These are phyloP conservation scores for Macrobrachium rosenbergii DNA, from an alignment of 1,140 invertebrate genomes.

Conservation along the genomic window DNA sequence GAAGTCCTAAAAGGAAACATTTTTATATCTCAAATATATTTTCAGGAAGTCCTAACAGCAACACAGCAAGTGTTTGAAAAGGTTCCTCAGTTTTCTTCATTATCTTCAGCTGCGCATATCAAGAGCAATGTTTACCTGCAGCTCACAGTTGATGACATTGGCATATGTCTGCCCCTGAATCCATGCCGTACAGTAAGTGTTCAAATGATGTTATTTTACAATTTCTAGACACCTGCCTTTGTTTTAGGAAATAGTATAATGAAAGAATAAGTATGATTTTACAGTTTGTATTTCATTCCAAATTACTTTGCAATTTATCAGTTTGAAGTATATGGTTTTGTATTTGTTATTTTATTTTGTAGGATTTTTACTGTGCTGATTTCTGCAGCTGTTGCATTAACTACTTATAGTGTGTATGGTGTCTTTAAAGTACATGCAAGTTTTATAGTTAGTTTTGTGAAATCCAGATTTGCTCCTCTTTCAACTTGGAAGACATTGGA, in stretches of 20 bases:
- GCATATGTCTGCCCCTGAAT: constrained; percentile 93
- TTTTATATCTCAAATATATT: neutral
- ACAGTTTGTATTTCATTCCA: no score
- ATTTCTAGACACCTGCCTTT: neutral
- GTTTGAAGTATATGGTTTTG: no score
- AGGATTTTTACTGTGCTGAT: no score
- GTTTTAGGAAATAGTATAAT: neutral
- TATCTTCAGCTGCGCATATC: constrained; percentile 77
- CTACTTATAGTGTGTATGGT: no score
- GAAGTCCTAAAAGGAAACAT: constrained; percentile 78
- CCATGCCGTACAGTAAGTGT: constrained; percentile 73
- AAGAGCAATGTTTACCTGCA: constrained; percentile 93
- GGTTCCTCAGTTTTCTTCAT: constrained; percentile 82
- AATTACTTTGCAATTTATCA: no score
- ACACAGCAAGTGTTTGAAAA: constrained; percentile 84
- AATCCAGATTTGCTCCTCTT: no score
- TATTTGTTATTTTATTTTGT: no score
- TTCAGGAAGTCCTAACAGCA: constrained; percentile 82
- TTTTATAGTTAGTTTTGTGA: no score
- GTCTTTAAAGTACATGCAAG: no score
- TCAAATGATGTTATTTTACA: neutral
- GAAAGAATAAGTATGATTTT: no score
- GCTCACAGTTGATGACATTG: constrained; percentile 96
- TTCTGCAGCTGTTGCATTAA: no score
- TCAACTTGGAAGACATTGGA: no score